Evolutionary conservation across 2,888 invertebrate species (phyloP).

Genomic region (Yponomeuta evonymella): DNA sequence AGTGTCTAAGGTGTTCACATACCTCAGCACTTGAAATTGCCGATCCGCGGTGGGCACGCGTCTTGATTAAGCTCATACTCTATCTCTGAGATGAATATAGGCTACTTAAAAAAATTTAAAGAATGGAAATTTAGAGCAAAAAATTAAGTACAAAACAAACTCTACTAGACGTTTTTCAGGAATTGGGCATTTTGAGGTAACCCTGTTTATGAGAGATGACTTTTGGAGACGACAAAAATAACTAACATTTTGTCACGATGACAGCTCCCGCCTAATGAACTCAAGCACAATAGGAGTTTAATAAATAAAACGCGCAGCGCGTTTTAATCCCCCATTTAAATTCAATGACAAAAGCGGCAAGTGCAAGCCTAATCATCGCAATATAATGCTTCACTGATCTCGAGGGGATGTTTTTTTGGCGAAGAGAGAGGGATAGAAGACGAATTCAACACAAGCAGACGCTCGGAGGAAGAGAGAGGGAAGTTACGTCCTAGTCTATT

Average conservation of each 20-base stretch:
- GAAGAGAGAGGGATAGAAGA: slow-evolving; percentile 36
- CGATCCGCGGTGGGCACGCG: too few relatives aligned
- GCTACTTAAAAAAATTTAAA: too few relatives aligned
- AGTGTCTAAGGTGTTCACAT: too few relatives aligned
- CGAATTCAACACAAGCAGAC: slow-evolving; percentile 23
- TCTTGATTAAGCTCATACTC: too few relatives aligned
- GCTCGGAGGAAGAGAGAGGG: slow-evolving; percentile 35
- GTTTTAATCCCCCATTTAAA: slow-evolving; percentile 74
- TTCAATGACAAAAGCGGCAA: slow-evolving; percentile 68
- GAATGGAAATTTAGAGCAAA: too few relatives aligned
- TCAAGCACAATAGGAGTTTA: slow-evolving; percentile 62
- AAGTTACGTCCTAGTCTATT: slow-evolving; percentile 36
- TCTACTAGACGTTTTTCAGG: too few relatives aligned
- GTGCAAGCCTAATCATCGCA: slow-evolving; percentile 74
- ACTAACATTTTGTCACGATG: slow-evolving; percentile 17
- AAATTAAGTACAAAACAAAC: too few relatives aligned
- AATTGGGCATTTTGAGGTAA: neutral
- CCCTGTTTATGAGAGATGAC: neutral
- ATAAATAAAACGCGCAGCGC: slow-evolving; percentile 66
- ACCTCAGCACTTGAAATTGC: too few relatives aligned
- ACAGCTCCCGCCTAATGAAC: slow-evolving; percentile 66
- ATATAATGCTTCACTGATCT: slow-evolving; percentile 69
- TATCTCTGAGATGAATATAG: too few relatives aligned
- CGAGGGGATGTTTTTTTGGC: slow-evolving; percentile 57
- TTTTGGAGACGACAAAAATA: neutral